Percentiles rank a stretch among this genome's conserved stretches.
Evolutionary conservation across 2,888 invertebrate species (phyloP).

Genomic region (Dryobotodes eremita): DNA sequence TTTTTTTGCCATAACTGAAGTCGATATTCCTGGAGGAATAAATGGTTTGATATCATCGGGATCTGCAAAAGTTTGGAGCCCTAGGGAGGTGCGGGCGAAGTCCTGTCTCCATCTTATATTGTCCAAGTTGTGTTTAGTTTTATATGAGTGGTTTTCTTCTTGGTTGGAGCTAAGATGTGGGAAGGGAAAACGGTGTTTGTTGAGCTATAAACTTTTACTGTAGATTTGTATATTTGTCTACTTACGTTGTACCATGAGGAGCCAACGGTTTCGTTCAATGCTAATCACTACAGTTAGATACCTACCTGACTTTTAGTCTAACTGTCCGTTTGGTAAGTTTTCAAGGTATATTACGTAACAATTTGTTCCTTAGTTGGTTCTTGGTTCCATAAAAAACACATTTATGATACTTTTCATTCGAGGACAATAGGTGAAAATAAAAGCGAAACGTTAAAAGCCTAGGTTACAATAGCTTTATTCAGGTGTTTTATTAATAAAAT

Average conservation of each 20-base stretch:
- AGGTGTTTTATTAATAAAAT: slow-evolving; percentile 5
- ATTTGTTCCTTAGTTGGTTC: not conserved
- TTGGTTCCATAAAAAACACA: not conserved
- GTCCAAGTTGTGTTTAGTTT: slow-evolving; percentile 44
- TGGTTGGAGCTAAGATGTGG: not conserved
- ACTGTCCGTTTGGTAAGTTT: not conserved
- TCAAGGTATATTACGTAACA: not conserved
- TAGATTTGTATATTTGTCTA: not conserved
- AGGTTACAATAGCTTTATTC: slow-evolving; percentile 29
- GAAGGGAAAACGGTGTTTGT: slow-evolving; percentile 21
- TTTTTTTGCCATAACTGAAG: slow-evolving; percentile 62
- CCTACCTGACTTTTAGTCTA: not conserved
- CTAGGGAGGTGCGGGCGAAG: slow-evolving; percentile 51
- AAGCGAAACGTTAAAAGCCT: not conserved
- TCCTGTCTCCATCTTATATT: slow-evolving; percentile 50
- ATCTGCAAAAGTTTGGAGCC: slow-evolving; percentile 64
- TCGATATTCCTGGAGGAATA: slow-evolving; percentile 66
- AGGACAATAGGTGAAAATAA: slow-evolving; percentile 16
- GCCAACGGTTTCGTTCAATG: too few relatives aligned
- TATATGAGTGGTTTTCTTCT: slow-evolving; percentile 42
- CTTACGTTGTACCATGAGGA: not conserved
- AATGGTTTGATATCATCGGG: slow-evolving; percentile 63
- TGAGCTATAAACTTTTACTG: not conserved
- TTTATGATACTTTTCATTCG: not conserved
- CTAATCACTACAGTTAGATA: not conserved